Conservation (phyloP, 2,797 vertebrate species). For the Chaenodraco wilsoni region DNA sequence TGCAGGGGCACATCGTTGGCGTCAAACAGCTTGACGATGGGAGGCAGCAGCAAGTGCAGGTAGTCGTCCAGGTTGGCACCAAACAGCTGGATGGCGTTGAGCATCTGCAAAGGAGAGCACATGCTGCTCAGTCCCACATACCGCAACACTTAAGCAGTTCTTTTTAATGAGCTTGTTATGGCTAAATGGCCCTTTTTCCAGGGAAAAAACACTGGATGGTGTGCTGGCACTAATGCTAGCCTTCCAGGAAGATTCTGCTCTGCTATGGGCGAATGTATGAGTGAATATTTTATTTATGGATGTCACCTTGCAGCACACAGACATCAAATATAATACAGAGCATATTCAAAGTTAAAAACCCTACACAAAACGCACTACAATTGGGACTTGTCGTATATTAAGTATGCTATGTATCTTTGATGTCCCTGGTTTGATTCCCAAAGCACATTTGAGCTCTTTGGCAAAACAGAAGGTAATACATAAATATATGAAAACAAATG, state of each 20-base stretch:
- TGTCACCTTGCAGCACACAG: constrained; percentile 2
- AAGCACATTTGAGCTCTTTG: not conserved
- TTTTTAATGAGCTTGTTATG: constrained; percentile 43
- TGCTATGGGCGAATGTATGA: constrained; percentile 2
- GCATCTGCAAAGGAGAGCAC: constrained; percentile 80
- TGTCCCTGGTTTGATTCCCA: not conserved
- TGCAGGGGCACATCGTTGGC: constrained; percentile 91
- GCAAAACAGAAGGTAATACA: not conserved
- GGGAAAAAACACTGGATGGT: constrained; percentile 9
- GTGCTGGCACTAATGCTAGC: constrained; percentile 3
- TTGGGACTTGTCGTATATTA: too few species aligned
- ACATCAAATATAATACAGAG: not conserved
- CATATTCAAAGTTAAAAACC: not conserved
- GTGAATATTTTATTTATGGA: not conserved
- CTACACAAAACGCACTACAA: not conserved
- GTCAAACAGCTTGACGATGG: constrained; percentile 97
- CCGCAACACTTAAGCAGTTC: constrained; percentile 17
- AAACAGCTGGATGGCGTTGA: constrained; percentile 97
- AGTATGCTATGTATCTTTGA: not conserved
- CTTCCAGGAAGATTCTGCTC: constrained; percentile 26
- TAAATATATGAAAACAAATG: not conserved
- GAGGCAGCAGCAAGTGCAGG: constrained; percentile 94
- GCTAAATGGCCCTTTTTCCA: constrained; percentile 16
- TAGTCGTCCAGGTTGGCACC: constrained; percentile 99
- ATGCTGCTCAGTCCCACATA: constrained; percentile 17